Conservation (phyloP, 2,888 invertebrate genomes). For the Tetheella fluctuosa region DNA sequence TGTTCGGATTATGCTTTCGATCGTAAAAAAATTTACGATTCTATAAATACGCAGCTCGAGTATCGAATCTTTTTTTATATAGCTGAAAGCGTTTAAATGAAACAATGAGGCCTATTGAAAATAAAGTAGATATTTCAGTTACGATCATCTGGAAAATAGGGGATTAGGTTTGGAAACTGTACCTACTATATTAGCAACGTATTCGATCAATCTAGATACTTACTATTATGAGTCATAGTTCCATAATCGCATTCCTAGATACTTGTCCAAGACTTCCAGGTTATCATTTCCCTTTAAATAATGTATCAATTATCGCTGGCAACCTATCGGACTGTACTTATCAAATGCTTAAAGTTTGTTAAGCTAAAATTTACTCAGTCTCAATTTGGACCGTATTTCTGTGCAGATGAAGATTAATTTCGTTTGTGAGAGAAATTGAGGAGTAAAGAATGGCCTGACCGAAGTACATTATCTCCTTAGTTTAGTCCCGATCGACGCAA, state of each 20-base stretch:
- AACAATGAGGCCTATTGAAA: conserved; percentile 27
- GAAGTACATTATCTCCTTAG: conserved; percentile 68
- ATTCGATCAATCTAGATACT: neutral
- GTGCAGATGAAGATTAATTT: conserved; percentile 37
- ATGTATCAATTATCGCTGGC: conserved; percentile 65
- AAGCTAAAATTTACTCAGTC: conserved; percentile 22
- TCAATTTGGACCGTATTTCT: conserved; percentile 37
- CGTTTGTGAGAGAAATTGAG: conserved; percentile 29
- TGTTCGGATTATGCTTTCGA: conserved; percentile 63
- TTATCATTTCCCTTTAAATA: conserved; percentile 62
- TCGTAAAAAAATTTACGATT: conserved; percentile 75
- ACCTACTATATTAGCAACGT: neutral
- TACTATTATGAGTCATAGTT: neutral
- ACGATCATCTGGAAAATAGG: conserved; percentile 2
- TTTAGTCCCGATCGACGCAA: conserved; percentile 67
- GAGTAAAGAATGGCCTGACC: conserved; percentile 64
- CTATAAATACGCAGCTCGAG: conserved; percentile 67
- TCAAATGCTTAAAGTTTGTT: conserved; percentile 53
- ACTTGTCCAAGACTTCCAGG: conserved; percentile 42
- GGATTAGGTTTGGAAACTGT: neutral
- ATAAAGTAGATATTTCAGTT: conserved; percentile 12
- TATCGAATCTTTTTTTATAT: conserved; percentile 50
- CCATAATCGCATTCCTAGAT: conserved; percentile 29
- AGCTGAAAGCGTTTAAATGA: conserved; percentile 33
- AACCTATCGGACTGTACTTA: conserved; percentile 60